Base-by-base conservation (phyloP, 2,113 vertebrate genomes). In the Xyliphius kryptos region DNA sequence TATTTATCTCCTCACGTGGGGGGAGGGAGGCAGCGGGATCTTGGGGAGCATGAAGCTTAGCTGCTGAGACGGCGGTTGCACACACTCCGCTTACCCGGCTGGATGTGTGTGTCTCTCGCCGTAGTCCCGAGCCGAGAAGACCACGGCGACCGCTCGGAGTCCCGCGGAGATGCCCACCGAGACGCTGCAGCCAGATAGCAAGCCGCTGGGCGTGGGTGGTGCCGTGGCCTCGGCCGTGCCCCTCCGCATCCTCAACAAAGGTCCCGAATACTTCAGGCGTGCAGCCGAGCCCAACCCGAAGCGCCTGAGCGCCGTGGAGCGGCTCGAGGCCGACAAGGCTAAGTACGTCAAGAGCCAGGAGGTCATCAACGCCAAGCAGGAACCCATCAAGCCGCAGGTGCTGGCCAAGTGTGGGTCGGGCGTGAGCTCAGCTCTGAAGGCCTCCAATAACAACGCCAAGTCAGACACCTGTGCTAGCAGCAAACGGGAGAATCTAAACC, bases 281-380 rank as follows among this genome's bases (percentile, higher is more conserved):
- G 91, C 93, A 80, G 88, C 91, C 0, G 95, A 97, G 77, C 90
- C 90, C 26, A 98, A 97, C 80, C 95, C 94, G 13, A 97, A 97
- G 77, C 88, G 95, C 40, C 91, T 98, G 38, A 98, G 96, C n/a
- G 96, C 96, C 0, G 96, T 98, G 61, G 96, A 98, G 80, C 80
- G 96, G 63, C 86, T 98, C 0, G 96, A 97, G 74, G 96, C 96
- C 1, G 96, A 97, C 75, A 98, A 98, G 80, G 91, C 94, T 0
- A 98, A 98, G 75, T 97, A 98, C 0, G 95, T 98, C 52, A 98
- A 98, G 84, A 98, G 95, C 74, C 95, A 97, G 81, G 95, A 97
- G 79, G 95, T 98, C 69, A 97, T 97, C 85, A 97, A 97, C 0
- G 92, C 94, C 75, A 97, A 96, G 79, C 95, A 98, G 76, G 95